A percentile compares a stretch with the other conserved stretches of the same genome.
These are phyloP conservation scores for Chaetodon trifasciatus DNA, from an alignment of 2,797 vertebrate species.

Conservation along the genomic window DNA sequence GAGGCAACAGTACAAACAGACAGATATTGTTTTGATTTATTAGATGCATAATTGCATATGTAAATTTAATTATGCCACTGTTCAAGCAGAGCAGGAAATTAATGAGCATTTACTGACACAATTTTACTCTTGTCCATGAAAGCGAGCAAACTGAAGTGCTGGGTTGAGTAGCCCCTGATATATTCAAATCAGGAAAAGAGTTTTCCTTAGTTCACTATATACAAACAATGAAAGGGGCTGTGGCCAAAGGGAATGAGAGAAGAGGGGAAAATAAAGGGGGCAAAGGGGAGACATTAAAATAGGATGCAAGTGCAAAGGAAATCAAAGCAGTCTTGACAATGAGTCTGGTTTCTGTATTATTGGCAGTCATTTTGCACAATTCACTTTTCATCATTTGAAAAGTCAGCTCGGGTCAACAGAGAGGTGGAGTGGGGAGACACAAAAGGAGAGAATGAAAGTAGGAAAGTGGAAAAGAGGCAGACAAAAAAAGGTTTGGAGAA, in stretches of 20 bases:
- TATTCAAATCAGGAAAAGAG: slow-evolving; percentile 23
- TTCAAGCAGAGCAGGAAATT: slow-evolving; percentile 1
- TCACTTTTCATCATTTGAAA: slow-evolving; percentile 32
- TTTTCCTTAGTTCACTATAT: background rate
- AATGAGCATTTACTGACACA: background rate
- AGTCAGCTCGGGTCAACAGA: slow-evolving; percentile 24
- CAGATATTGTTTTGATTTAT: background rate
- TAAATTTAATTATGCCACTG: background rate
- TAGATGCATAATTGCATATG: background rate
- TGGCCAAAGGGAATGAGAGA: background rate
- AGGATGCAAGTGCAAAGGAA: slow-evolving; percentile 19
- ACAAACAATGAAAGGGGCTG: slow-evolving; percentile 5
- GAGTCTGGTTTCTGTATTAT: slow-evolving; percentile 14
- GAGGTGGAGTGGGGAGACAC: background rate
- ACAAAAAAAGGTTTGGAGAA: background rate
- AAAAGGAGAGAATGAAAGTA: slow-evolving; percentile 19
- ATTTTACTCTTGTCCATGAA: slow-evolving; percentile 18
- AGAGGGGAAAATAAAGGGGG: background rate
- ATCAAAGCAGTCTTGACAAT: slow-evolving; percentile 34
- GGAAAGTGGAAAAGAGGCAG: slow-evolving; percentile 18
- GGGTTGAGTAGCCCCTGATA: slow-evolving; percentile 35
- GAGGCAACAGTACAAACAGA: background rate
- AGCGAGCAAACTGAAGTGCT: background rate
- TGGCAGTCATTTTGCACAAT: slow-evolving; percentile 30
- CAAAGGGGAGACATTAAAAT: slow-evolving; percentile 14